A percentile compares a stretch with the other conserved stretches of the same genome.
Conservation (phyloP, 2,113 vertebrate genomes). For the Polyodon spathula region DNA sequence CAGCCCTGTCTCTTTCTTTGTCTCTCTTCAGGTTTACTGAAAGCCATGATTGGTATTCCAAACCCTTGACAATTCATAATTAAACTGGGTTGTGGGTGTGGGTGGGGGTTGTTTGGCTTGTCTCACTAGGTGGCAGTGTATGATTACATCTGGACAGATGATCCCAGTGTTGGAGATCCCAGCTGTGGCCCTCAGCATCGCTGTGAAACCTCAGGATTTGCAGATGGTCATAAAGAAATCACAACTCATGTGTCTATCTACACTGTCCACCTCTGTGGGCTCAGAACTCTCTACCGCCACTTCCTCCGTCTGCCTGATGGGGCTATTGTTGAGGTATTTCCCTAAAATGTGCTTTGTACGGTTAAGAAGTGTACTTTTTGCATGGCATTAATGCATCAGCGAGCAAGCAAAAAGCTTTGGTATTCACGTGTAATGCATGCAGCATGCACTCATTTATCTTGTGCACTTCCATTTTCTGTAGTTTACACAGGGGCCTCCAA, state of each 20-base stretch:
- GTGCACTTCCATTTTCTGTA: neutral
- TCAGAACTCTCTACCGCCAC: conserved; percentile 64
- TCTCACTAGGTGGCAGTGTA: conserved; percentile 80
- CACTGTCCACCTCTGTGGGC: conserved; percentile 67
- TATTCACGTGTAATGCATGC: neutral
- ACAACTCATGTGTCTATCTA: conserved; percentile 64
- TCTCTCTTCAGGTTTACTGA: conserved; percentile 41
- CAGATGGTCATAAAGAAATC: conserved; percentile 29
- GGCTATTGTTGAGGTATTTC: conserved; percentile 76
- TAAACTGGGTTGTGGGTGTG: conserved; percentile 31
- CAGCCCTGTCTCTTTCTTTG: conserved; percentile 10
- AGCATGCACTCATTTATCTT: neutral
- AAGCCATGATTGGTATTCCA: conserved; percentile 46
- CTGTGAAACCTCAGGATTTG: conserved; percentile 14
- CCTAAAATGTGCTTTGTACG: neutral
- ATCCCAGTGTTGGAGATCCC: conserved; percentile 33
- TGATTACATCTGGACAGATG: conserved; percentile 75
- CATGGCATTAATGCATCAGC: neutral
- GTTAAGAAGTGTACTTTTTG: neutral
- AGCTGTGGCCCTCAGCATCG: conserved; percentile 37
- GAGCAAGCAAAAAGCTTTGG: neutral
- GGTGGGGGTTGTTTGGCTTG: conserved; percentile 29
- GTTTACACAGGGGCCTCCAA: too few relatives aligned
- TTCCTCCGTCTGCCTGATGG: conserved; percentile 78
- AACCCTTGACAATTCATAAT: conserved; percentile 54